Base-by-base conservation (phyloP, 2,888 invertebrate genomes). In the Caenorhabditis uteleia region DNA sequence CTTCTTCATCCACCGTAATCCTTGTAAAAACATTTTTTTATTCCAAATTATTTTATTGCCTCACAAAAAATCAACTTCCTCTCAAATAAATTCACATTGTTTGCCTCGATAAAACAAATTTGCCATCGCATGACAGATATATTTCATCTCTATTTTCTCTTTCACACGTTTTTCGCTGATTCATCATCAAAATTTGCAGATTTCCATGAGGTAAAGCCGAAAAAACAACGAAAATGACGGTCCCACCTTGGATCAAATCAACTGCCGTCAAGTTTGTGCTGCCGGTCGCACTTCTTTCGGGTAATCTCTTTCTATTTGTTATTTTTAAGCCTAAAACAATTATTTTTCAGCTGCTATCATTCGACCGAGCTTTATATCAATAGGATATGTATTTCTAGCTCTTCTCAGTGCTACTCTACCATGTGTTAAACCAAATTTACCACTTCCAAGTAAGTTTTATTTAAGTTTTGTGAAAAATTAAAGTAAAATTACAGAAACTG, bases 361-460 rank as follows among this genome's bases (percentile, higher is more conserved):
- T n/a, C 64, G 82, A 27, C 82, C 82, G 8, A 66, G 71, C 36
- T 65, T 78, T 25, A 29, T 82, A 23, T 79, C 80, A n/a, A 60
- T 75, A 12, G 59, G 69, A 6, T 82, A 82, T 45, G 70, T 78
- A 12, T 25, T 82, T 2, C 40, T 81, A 20, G 79, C 73, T 12
- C 59, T 82, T 2, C 20, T 78, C 16, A 66, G 68, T 40, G 76
- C 78, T 7, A 47, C 72, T 25, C 60, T 82, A 7, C 80, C 80
- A 5, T 56, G 71, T 5, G 68, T 74, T 45, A 53, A 59, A 14
- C 44, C 42, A 5, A 57, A 49, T 44, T 48, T 46, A n/a, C 50
- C 73, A n/a, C 42, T 74, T 26, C 66, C 78, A 8, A 56, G 80
- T 79, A 44, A 64, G 64, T 54, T 54, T 43, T n/a, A n/a, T n/a